Percentiles rank a stretch among this genome's conserved stretches.
These are phyloP conservation scores for Phyllopteryx taeniolatus DNA, from an alignment of 2,113 vertebrate genomes.

Conservation along the genomic window DNA sequence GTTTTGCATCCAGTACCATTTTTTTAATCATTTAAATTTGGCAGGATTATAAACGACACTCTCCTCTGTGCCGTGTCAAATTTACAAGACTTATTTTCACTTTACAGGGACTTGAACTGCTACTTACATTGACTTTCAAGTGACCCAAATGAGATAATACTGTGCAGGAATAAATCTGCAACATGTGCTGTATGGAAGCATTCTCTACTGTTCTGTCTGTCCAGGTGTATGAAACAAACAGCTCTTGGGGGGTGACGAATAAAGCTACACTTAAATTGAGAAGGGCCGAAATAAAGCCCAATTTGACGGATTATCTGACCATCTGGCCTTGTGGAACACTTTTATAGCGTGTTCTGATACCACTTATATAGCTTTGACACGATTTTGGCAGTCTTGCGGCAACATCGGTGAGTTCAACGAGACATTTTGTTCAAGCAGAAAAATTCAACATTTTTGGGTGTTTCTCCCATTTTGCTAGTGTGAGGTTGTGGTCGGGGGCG, in stretches of 20 bases:
- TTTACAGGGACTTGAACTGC: too few species aligned
- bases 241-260: neutral
- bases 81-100: too few species aligned
- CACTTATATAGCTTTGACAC: conserved; percentile 22
- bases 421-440: neutral
- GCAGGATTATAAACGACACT: too few species aligned
- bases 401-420: neutral
- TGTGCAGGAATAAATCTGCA: too few species aligned
- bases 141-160: too few species aligned
- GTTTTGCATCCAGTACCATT: too few species aligned
- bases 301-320: neutral
- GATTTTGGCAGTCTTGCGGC: conserved; percentile 23
- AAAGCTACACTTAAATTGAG: neutral
- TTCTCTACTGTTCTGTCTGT: neutral
- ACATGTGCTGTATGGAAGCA: neutral
- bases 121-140: too few species aligned
- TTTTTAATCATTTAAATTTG: too few species aligned
- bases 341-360: neutral
- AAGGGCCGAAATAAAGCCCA: neutral
- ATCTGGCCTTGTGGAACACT: neutral
- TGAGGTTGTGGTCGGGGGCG: conserved; percentile 35
- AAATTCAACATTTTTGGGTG: conserved; percentile 36
- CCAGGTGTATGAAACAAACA: neutral
- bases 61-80: too few species aligned
- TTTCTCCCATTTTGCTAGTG: conserved; percentile 49